Percentiles rank a stretch among this genome's conserved stretches.
phyloP scores from a whole-genome alignment of 2,888 invertebrate species.

The Drosophila neutralis region DNA sequence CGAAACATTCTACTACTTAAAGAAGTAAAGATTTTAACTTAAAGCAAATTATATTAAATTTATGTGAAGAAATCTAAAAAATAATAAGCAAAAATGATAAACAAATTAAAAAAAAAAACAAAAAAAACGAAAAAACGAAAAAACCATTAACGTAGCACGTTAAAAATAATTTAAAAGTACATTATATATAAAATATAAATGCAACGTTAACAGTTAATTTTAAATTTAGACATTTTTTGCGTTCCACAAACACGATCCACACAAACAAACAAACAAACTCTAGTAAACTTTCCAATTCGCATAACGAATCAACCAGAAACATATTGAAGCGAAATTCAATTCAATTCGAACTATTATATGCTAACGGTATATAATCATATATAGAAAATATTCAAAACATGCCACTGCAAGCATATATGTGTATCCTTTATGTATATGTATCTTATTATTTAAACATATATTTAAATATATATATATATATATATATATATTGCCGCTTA shows the following conservation, averaged over 20 bases:
- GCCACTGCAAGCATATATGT: slow-evolving; percentile 54
- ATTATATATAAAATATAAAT: slow-evolving; percentile 52
- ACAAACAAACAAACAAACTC: slow-evolving; percentile 22
- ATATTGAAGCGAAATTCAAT: slow-evolving; percentile 46
- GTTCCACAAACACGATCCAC: slow-evolving; percentile 55
- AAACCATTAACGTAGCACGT: slow-evolving; percentile 57
- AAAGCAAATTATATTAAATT: slow-evolving; percentile 54
- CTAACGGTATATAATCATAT: slow-evolving; percentile 43
- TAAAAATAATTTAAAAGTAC: slow-evolving; percentile 45
- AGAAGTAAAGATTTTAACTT: slow-evolving; percentile 64
- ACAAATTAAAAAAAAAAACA: slow-evolving; percentile 16
- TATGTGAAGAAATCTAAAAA: slow-evolving; percentile 30
- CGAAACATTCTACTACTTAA: slow-evolving; percentile 67
- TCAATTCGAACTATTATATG: slow-evolving; percentile 52
- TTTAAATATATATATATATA: neutral
- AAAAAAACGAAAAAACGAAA: slow-evolving; percentile 20
- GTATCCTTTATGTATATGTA: slow-evolving; percentile 20
- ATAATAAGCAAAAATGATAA: slow-evolving; percentile 10
- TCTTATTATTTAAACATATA: slow-evolving; percentile 20
- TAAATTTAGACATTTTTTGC: slow-evolving; percentile 57
- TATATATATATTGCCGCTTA: neutral
- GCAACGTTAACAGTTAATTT: slow-evolving; percentile 61
- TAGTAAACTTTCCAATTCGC: slow-evolving; percentile 64
- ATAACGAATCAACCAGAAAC: slow-evolving; percentile 52
- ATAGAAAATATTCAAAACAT: slow-evolving; percentile 56